Conservation (phyloP, 2,797 vertebrate species). For the Cryptoblepharus egeriae region DNA sequence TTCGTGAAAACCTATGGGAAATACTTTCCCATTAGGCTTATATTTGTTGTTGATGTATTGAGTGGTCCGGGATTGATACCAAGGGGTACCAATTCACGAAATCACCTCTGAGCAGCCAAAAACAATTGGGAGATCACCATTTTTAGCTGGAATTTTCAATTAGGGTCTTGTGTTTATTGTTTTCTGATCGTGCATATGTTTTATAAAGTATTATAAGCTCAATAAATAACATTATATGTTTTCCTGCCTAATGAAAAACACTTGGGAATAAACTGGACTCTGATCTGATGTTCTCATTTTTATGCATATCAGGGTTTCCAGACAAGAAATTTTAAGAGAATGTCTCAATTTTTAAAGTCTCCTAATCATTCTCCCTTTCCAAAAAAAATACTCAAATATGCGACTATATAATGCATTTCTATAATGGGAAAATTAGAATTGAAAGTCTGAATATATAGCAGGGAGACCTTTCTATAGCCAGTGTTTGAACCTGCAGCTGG, state of each 20-base stretch:
- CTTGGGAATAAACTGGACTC: conserved; percentile 24
- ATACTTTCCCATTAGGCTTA: too few species aligned
- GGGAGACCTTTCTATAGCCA: conserved; percentile 20
- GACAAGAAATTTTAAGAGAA: conserved; percentile 6
- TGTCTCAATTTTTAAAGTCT: not conserved
- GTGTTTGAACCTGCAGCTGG: not conserved
- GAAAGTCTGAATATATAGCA: not conserved
- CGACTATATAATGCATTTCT: conserved; percentile 4
- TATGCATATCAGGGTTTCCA: conserved; percentile 41
- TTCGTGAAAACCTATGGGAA: too few species aligned
- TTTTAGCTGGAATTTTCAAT: not conserved
- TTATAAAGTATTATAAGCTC: conserved; percentile 71
- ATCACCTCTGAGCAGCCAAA: not conserved
- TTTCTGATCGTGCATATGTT: conserved; percentile 57
- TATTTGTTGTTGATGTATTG: too few species aligned
- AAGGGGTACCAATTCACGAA: not conserved
- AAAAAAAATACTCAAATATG: conserved; percentile 3
- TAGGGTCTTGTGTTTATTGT: not conserved
- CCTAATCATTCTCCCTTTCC: accelerated
- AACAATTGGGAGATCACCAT: not conserved
- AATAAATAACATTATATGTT: conserved; percentile 75
- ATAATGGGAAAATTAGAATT: conserved; percentile 37
- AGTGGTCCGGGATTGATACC: not conserved
- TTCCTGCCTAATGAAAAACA: conserved; percentile 47
- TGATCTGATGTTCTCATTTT: conserved; percentile 3